Evolutionary conservation across 92 coral and sea anemone genomes (phyloP), one percentile per base, ranked within the genome.

Genomic region (Siderastrea siderea): DNA sequence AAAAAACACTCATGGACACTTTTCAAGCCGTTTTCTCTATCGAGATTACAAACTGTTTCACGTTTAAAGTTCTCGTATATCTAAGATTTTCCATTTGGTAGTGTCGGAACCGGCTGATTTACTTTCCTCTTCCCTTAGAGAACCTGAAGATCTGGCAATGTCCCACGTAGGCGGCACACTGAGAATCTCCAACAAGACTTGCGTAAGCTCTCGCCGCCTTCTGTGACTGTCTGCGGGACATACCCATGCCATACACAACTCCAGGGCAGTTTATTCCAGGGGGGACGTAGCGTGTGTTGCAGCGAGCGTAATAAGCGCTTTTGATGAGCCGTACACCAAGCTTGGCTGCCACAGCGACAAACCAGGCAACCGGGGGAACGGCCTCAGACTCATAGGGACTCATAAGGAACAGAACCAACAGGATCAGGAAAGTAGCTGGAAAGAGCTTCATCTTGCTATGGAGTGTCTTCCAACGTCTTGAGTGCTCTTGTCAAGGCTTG

Each of bases 241-340:
- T 13, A 51, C 93, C 93, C 55, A 78, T 43, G 4, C 93, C 93
- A 51, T 3, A 86, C 16, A 80, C 91, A 67, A 90, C 87, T 14
- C 19, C 0, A 64, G 93, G 93, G 49, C 93, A 90, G 48, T 0
- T 72, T 49, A 90, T 71, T 14, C 67, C 44, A 15, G 87, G 1
- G 9, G 93, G 93, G 17, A 90, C 87, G 60, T 50, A 0, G 57
- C 83, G 91, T 7, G 88, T 81, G 74, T 86, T 86, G 80, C 91
- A 90, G 55, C 78, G 81, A 44, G 88, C 88, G 78, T 88, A 88
- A 6, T 62, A 75, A 57, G 83, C 13, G 52, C 74, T 90, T 59
- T 85, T 85, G 2, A 86, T 45, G 4, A 90, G 90, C 48, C 54
- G 66, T 47, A 65, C 13, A 68, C 84, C 83, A 6, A 86, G 60